These are phyloP conservation scores for Nannospalax galili DNA, from an alignment of 2,113 vertebrate genomes.

Conservation along the genomic window DNA sequence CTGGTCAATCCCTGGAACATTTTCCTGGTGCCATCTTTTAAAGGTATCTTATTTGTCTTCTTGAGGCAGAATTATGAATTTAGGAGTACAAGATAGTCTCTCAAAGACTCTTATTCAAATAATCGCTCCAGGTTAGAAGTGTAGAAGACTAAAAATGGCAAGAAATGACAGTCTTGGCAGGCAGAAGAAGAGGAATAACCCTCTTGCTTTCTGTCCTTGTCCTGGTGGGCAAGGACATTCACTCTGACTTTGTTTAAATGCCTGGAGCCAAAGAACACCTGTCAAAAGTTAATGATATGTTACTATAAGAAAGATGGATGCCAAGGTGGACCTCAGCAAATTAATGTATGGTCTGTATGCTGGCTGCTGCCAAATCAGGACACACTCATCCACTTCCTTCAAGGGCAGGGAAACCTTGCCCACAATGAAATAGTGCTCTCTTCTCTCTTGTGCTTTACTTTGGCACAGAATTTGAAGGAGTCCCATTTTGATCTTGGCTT, in stretches of 20 bases:
- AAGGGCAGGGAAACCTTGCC: constrained; percentile 68
- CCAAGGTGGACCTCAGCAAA: constrained; percentile 44
- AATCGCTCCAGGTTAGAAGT: constrained; percentile 37
- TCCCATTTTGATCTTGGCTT: not conserved
- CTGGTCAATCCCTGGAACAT: not conserved
- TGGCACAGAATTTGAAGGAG: not conserved
- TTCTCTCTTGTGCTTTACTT: not conserved
- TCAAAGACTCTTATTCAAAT: constrained; percentile 54
- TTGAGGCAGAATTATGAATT: constrained; percentile 50
- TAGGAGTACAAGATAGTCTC: not conserved
- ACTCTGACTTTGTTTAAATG: constrained; percentile 58
- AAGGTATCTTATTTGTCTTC: constrained; percentile 43
- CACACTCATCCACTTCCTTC: not conserved
- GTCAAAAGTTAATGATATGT: constrained; percentile 72
- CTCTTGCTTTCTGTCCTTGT: constrained; percentile 38
- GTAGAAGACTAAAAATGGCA: constrained; percentile 43
- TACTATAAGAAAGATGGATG: constrained; percentile 66
- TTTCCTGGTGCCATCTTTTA: not conserved
- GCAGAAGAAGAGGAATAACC: not conserved
- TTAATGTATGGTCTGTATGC: not conserved
- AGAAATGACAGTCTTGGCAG: constrained; percentile 40
- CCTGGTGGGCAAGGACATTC: constrained; percentile 14
- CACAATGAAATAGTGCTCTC: not conserved
- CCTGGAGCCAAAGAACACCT: constrained; percentile 61
- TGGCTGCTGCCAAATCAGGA: not conserved